phyloP scores from a whole-genome alignment of 2,888 invertebrate species.

The Protophormia terraenovae region DNA sequence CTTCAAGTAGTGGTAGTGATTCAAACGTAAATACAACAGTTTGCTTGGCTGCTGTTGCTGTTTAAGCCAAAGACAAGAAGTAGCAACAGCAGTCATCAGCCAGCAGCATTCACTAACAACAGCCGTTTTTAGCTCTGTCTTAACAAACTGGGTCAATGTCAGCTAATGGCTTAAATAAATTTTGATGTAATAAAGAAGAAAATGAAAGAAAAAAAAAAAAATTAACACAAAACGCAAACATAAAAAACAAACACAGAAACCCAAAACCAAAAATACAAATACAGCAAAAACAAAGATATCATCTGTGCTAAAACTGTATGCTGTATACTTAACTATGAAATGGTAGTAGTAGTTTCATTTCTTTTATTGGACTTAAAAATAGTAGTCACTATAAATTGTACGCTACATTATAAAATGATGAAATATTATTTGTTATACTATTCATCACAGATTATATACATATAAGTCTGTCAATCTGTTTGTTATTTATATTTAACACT shows the following conservation, averaged over 20 bases:
- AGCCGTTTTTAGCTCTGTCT: constrained; percentile 3
- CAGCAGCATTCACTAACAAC: not conserved
- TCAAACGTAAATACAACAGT: no score
- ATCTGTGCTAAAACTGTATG: constrained; percentile 16
- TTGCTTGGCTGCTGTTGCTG: not conserved
- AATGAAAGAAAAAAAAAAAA: constrained; percentile 9
- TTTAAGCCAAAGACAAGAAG: not conserved
- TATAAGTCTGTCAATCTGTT: no score
- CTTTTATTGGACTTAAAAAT: not conserved
- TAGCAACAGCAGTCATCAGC: constrained; percentile 25
- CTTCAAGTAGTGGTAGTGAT: not conserved
- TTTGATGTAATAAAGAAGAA: constrained; percentile 40
- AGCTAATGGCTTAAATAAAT: constrained; percentile 67
- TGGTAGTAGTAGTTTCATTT: not conserved
- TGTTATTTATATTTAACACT: no score
- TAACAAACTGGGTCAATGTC: constrained; percentile 77
- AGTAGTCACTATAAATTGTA: not conserved
- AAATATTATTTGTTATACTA: no score
- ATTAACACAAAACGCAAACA: constrained; percentile 12
- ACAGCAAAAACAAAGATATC: not conserved
- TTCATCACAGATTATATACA: no score
- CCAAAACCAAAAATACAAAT: not conserved
- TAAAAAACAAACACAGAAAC: constrained; percentile 12
- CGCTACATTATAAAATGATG: not conserved
- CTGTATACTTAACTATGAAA: no score